Base-by-base conservation (phyloP, 2,888 invertebrate genomes). In the Epirrita christyi region DNA sequence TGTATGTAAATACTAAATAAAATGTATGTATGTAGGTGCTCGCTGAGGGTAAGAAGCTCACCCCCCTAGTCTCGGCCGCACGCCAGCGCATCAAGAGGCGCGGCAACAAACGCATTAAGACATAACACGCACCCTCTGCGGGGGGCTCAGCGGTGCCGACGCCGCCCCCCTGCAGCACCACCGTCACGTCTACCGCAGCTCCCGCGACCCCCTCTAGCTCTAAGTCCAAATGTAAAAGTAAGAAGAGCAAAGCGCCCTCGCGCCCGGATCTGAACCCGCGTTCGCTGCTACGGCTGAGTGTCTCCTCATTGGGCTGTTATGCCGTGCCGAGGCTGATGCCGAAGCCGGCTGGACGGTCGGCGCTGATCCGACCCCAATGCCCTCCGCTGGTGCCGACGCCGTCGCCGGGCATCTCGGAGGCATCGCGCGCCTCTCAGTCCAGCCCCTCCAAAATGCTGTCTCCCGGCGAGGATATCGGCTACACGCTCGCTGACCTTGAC, bases 11-110 rank as follows among this genome's bases (percentile, higher is more conserved):
- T n/a, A n/a, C n/a, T n/a, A n/a, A n/a, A n/a, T n/a, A n/a, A n/a
- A n/a, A n/a, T n/a, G n/a, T n/a, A n/a, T n/a, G n/a, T n/a, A n/a
- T n/a, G n/a, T n/a, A n/a, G n/a, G 95, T 98, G 72, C 93, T 99
- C 64, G 99, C 98, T 0, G 96, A 97, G 80, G 96, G 98, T 80
- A 97, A 97, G 43, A 97, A 97, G 83, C 92, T 99, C 53, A 93
- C 96, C 73, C 96, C 97, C 0, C 87, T 99, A 14, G 96, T 98
- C 78, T 97, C 98, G 78, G 96, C 97, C 86, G 98, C 97, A 6
- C 96, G 96, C 78, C 95, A 96, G 76, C 94, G 95, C 64, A 95
- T 95, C 13, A 76, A 94, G 59, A 95, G 95, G 74, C 94, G 95
- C 63, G 93, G 93, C 57, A 84, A 92, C 34, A 93, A 94, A 74